Evolutionary conservation across 2,888 invertebrate genomes (phyloP).

Genomic region (Epistrophella euchroma): DNA sequence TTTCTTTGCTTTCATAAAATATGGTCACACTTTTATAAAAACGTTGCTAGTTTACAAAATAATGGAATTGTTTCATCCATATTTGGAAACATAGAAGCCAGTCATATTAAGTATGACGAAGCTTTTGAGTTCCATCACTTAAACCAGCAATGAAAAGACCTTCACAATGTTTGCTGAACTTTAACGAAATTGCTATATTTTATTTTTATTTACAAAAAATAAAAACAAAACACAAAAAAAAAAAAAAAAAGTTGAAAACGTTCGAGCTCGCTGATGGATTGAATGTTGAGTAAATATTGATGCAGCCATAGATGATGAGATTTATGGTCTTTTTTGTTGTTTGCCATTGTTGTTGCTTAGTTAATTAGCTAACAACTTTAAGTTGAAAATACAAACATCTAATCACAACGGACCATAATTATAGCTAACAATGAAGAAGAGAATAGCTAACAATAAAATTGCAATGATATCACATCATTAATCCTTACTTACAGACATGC

Average conservation of each 20-base stretch:
- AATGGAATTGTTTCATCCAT: conserved; percentile 16
- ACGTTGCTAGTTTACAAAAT: background rate
- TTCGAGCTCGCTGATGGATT: conserved; percentile 35
- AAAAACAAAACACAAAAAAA: conserved; percentile 3
- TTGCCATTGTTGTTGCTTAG: conserved; percentile 27
- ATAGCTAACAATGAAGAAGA: background rate
- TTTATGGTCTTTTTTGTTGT: conserved; percentile 21
- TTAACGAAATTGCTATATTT: conserved; percentile 42
- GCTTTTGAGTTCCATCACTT: conserved; percentile 14
- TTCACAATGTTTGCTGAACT: conserved; percentile 70
- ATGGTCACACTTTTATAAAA: background rate
- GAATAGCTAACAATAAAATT: background rate
- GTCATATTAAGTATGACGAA: conserved; percentile 18
- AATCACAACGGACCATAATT: background rate
- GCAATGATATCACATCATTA: conserved; percentile 4
- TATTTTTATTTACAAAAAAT: background rate
- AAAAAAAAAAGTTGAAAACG: conserved; percentile 10
- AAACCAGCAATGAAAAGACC: conserved; percentile 41
- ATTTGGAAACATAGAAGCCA: conserved; percentile 14
- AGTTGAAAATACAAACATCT: conserved; percentile 36
- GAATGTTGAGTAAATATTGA: conserved; percentile 67
- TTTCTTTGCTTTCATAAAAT: background rate
- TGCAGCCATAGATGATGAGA: conserved; percentile 42
- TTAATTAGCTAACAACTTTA: conserved; percentile 55
- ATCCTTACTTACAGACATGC: background rate